Percentiles rank a stretch among this genome's conserved stretches.
phyloP scores from a whole-genome alignment of 2,797 vertebrate genomes.

The Gymnodraco acuticeps region DNA sequence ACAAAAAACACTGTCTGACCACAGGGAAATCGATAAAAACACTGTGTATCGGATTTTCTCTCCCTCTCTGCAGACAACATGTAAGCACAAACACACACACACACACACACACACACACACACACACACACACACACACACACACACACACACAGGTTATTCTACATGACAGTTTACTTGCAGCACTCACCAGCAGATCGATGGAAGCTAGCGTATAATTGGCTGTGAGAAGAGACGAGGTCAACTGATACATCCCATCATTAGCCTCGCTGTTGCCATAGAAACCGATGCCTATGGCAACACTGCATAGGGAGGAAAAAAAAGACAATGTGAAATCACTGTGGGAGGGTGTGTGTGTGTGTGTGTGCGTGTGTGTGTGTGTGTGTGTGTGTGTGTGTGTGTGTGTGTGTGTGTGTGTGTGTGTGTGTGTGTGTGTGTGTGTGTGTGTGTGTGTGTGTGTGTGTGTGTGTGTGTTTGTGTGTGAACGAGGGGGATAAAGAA shows the following conservation, averaged over 20 bases:
- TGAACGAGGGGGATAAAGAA: slow-evolving; percentile 5
- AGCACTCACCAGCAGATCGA: slow-evolving; percentile 92
- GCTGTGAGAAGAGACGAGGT: slow-evolving; percentile 93
- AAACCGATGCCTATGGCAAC: slow-evolving; percentile 96
- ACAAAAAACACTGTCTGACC: slow-evolving; percentile 65
- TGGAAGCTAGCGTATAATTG: slow-evolving; percentile 93
- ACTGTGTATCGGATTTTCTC: slow-evolving; percentile 55
- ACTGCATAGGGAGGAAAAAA: slow-evolving; percentile 76
- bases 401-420: not conserved
- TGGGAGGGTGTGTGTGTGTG: slow-evolving; percentile 32
- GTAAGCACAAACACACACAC: not conserved
- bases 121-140: slow-evolving; percentile 20
- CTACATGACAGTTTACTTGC: slow-evolving; percentile 70
- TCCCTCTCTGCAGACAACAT: slow-evolving; percentile 47
- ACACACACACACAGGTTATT: slow-evolving; percentile 27
- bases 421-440: slow-evolving; percentile 34
- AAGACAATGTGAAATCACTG: slow-evolving; percentile 59
- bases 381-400: not conserved
- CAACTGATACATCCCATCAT: slow-evolving; percentile 96
- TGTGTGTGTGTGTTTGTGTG: slow-evolving; percentile 17
- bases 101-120: slow-evolving; percentile 15
- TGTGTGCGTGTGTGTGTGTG: slow-evolving; percentile 26
- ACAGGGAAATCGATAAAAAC: slow-evolving; percentile 65
- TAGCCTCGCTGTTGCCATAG: slow-evolving; percentile 97
- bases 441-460: slow-evolving; percentile 29